A percentile compares a stretch with the other conserved stretches of the same genome.
Conservation (phyloP, 2,797 vertebrate species). For the Siniperca undulata region DNA sequence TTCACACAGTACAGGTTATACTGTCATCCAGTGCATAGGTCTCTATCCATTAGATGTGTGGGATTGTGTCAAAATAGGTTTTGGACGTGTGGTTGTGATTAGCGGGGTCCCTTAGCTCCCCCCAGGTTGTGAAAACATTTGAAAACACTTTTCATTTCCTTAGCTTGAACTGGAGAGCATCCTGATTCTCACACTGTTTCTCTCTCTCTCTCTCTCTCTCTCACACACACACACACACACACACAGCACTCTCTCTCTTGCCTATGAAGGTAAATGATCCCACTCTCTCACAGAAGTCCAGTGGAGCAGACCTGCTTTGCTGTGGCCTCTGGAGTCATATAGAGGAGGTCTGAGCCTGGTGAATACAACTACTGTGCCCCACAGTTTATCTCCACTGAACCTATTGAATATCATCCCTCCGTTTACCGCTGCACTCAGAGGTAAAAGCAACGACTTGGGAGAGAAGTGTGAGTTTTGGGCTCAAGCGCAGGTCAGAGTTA, state of each 20-base stretch:
- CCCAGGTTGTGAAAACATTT: conserved; percentile 78
- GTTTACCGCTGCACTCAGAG: conserved; percentile 46
- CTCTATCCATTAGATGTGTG: conserved; percentile 9
- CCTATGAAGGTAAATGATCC: conserved; percentile 44
- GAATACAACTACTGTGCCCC: conserved; percentile 50
- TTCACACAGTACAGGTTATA: conserved; percentile 1
- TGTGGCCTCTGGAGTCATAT: conserved; percentile 64
- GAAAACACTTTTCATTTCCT: conserved; percentile 81
- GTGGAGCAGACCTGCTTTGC: conserved; percentile 36
- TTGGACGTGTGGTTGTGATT: conserved; percentile 71
- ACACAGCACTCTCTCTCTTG: conserved; percentile 7
- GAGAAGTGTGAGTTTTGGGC: conserved; percentile 45
- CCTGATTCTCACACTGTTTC: conserved; percentile 21
- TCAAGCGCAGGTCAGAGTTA: conserved; percentile 59
- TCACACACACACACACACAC: conserved; percentile 2
- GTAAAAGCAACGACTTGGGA: neutral
- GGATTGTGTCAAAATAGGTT: conserved; percentile 33
- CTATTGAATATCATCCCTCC: conserved; percentile 59
- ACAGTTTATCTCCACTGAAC: conserved; percentile 52
- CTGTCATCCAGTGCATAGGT: neutral
- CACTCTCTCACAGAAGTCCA: conserved; percentile 42
- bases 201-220: neutral
- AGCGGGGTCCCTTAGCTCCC: conserved; percentile 44
- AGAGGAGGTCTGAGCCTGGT: conserved; percentile 51
- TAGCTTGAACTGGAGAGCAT: conserved; percentile 52